Evolutionary conservation across 2,888 invertebrate species (phyloP).

Genomic region (Drosophila tripunctata): DNA sequence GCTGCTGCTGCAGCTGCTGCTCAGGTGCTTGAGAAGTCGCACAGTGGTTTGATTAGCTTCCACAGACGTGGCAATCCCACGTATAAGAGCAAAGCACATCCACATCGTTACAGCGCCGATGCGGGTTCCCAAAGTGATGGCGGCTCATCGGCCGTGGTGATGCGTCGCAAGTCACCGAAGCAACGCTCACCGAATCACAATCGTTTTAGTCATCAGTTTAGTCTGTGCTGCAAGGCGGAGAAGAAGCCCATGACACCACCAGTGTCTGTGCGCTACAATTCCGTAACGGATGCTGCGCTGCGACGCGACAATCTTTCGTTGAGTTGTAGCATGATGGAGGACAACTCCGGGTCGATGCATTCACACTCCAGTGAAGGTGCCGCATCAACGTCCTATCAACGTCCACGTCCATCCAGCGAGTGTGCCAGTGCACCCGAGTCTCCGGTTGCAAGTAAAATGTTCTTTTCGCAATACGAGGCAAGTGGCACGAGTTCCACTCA

Average conservation of each 20-base stretch:
- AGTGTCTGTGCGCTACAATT: conserved; percentile 83
- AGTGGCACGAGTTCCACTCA: conserved; percentile 35
- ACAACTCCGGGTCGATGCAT: conserved; percentile 73
- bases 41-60: conserved; percentile 77
- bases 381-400: conserved; percentile 51
- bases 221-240: conserved; percentile 83
- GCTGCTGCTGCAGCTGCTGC: conserved; percentile 14
- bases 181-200: conserved; percentile 82
- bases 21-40: conserved; percentile 65
- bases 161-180: conserved; percentile 76
- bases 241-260: conserved; percentile 82
- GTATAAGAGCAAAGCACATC: conserved; percentile 68
- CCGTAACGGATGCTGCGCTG: conserved; percentile 75
- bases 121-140: conserved; percentile 80
- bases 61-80: conserved; percentile 77
- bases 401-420: conserved; percentile 70
- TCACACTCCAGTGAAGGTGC: conserved; percentile 75
- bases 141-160: conserved; percentile 69
- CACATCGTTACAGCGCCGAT: conserved; percentile 77
- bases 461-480: conserved; percentile 63
- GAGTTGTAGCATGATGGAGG: conserved; percentile 76
- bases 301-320: conserved; percentile 79
- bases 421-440: conserved; percentile 84
- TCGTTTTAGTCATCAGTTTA: conserved; percentile 84
- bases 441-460: conserved; percentile 79